Base-by-base conservation (phyloP, 2,888 invertebrate species). In the Lepidochrysops patricia region DNA sequence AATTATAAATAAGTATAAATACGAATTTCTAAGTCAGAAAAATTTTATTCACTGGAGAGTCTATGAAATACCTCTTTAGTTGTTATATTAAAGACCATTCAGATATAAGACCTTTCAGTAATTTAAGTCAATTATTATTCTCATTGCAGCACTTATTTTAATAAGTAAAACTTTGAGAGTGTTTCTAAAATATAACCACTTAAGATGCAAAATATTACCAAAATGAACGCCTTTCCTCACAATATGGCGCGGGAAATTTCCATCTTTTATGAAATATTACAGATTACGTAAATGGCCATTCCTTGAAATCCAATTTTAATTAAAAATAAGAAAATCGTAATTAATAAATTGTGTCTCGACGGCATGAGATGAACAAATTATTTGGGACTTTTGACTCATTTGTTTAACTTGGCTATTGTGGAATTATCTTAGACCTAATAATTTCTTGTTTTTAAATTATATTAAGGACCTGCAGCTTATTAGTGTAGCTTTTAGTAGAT, bases 241-340 rank as follows among this genome's bases (percentile, higher is more conserved):
- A 88, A 85, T 87, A 87, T 84, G 87, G 84, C 78, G 86, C 86
- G 81, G 79, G 82, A 79, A 57, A 61, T 61, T 61, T 57, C 57
- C 50, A 61, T 87, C 81, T 85, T 84, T 87, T 80, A 79, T 84
- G 77, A 87, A 87, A 85, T 82, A 84, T 86, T 82, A 78, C 79
- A 76, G 85, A 85, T 84, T 81, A 82, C 72, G 75, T 71, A 73
- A 73, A 71, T 57, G 60, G 63, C 76, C 76, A 77, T 82, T 82
- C 79, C 78, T 76, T 79, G 74, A 81, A 80, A 84, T 82, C 77
- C 80, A 81, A 84, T 83, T 86, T 87, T 70, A 69, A 69, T 69
- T 69, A 69, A 70, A 84, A 68, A 67, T 65, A 83, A 82, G 80
- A 76, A 82, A 82, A 81, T 73, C 73, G 76, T 80, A 83, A 85